A percentile compares a stretch with the other conserved stretches of the same genome.
Conservation (phyloP, 2,888 invertebrate genomes). For the Brachylomia viminalis region DNA sequence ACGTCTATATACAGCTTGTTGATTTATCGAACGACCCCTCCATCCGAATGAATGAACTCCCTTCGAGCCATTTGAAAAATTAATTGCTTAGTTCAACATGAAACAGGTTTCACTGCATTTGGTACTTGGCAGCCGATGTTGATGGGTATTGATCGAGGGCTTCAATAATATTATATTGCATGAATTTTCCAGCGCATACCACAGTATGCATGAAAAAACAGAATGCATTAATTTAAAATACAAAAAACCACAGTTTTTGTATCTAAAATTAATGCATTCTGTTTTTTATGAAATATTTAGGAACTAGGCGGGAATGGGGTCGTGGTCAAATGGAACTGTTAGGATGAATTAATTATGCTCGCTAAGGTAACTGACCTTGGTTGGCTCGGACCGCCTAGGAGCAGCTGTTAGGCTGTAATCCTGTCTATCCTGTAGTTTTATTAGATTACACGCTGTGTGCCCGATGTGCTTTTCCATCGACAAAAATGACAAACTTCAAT, state of each 20-base stretch:
- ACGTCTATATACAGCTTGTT: slow-evolving; percentile 21
- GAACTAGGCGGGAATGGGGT: no score
- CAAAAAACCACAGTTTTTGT: no score
- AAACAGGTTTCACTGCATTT: slow-evolving; percentile 45
- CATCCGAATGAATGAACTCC: slow-evolving; percentile 20
- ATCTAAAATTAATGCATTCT: background rate
- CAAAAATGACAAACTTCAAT: background rate
- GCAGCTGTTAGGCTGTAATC: background rate
- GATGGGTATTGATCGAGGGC: slow-evolving; percentile 39
- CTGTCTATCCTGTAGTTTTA: no score
- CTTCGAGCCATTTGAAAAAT: slow-evolving; percentile 57
- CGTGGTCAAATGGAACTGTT: no score
- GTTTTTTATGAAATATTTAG: background rate
- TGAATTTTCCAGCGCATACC: slow-evolving; percentile 26
- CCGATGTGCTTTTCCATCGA: background rate
- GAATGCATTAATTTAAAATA: no score
- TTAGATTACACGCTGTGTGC: no score
- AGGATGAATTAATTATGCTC: background rate
- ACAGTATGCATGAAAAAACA: no score
- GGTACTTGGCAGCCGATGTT: slow-evolving; percentile 23
- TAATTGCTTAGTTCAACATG: slow-evolving; percentile 53
- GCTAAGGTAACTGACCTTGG: background rate
- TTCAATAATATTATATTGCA: slow-evolving; percentile 44
- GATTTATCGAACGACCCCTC: slow-evolving; percentile 26
- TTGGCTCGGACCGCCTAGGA: background rate